Evolutionary conservation across 2,888 invertebrate species (phyloP).

Genomic region (Panorpa germanica): DNA sequence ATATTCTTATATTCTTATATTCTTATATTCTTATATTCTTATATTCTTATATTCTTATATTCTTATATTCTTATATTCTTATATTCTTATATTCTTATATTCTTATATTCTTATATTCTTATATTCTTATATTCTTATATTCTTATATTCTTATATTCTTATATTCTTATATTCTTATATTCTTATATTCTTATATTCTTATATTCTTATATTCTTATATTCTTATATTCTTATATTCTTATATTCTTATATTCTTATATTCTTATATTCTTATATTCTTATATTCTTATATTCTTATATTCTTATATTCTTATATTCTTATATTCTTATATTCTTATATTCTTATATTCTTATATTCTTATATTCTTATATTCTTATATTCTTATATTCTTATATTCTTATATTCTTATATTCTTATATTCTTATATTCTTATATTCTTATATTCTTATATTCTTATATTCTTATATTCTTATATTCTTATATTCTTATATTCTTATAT

Average conservation of each 20-base stretch:
- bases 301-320: constrained; percentile 1
- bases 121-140: too few relatives aligned
- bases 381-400: constrained; percentile 2
- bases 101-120: constrained; percentile 2
- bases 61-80: too few relatives aligned
- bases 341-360: constrained; percentile 2
- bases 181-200: background rate
- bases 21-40: constrained; percentile 2
- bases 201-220: constrained; percentile 1
- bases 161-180: too few relatives aligned
- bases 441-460: constrained; percentile 1
- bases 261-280: constrained; percentile 1
- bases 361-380: constrained; percentile 3
- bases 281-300: constrained; percentile 1
- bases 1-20: background rate
- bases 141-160: background rate
- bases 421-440: constrained; percentile 2
- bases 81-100: too few relatives aligned
- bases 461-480: constrained; percentile 1
- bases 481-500: constrained; percentile 3
- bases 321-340: constrained; percentile 2
- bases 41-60: constrained; percentile 1
- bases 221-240: background rate
- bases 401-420: constrained; percentile 2
- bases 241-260: constrained; percentile 2